Evolutionary conservation across 2,888 invertebrate genomes (phyloP).

Genomic region (Caenorhabditis virilis): DNA sequence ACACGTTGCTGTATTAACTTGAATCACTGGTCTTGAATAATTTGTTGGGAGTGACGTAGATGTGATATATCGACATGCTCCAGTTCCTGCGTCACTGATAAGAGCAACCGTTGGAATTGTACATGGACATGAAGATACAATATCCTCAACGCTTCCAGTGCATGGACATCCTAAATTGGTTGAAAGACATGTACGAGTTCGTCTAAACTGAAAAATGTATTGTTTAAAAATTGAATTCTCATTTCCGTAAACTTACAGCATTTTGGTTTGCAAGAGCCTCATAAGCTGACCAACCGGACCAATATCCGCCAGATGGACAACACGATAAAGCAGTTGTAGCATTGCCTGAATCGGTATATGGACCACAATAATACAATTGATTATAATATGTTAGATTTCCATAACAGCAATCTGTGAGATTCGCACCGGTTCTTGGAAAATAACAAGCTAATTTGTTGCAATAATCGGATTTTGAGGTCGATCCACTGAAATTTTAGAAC

Average conservation of each 20-base stretch:
- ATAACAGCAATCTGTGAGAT: constrained; percentile 4
- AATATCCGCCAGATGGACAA: constrained; percentile 20
- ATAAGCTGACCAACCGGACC: constrained; percentile 9
- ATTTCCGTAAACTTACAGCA: constrained; percentile 3
- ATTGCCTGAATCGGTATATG: too few species aligned
- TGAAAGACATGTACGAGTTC: constrained; percentile 7
- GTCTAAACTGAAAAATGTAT: constrained; percentile 6
- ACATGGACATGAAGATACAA: background rate
- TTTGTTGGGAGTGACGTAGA: background rate
- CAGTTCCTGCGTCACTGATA: background rate
- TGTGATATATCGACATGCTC: background rate
- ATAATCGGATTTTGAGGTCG: background rate
- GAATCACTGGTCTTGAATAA: background rate
- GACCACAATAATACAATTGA: constrained; percentile 23
- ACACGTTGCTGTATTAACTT: background rate
- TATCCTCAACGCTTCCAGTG: constrained; percentile 2
- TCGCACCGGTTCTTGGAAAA: constrained; percentile 8
- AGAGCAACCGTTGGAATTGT: too few species aligned
- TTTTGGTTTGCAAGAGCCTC: constrained; percentile 1
- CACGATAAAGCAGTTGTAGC: constrained; percentile 4
- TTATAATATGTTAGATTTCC: constrained; percentile 4
- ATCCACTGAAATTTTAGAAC: constrained; percentile 5
- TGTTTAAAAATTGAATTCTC: background rate
- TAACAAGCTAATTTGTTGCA: constrained; percentile 25
- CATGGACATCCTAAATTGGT: constrained; percentile 5